Conservation (phyloP, 2,888 invertebrate species). For the Adelphocoris suturalis region DNA sequence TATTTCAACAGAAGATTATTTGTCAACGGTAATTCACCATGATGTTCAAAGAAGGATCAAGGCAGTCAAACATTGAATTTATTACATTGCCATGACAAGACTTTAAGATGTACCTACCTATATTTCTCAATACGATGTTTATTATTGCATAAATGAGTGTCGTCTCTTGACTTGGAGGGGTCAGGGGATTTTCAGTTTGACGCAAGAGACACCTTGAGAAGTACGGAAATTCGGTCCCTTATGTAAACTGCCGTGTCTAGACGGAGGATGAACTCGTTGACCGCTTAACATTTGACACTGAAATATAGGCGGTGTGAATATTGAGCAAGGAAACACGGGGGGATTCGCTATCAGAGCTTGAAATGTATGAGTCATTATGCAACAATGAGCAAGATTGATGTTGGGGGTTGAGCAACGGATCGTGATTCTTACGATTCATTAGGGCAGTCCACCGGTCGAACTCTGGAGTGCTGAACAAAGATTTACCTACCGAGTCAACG, state of each 20-base stretch:
- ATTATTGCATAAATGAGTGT: constrained; percentile 2
- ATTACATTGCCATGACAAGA: constrained; percentile 6
- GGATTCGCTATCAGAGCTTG: constrained; percentile 18
- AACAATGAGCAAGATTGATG: constrained; percentile 36
- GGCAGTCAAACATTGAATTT: constrained; percentile 2
- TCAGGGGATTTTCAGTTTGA: not conserved
- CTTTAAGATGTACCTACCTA: not conserved
- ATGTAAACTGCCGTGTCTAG: not conserved
- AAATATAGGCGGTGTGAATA: not conserved
- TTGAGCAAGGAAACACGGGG: not conserved
- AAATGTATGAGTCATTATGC: constrained; percentile 13
- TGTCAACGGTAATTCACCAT: not conserved
- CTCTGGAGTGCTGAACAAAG: not conserved
- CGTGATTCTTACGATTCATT: not conserved
- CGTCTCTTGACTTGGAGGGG: not conserved
- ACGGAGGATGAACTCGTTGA: constrained; percentile 10
- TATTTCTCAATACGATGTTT: constrained; percentile 18
- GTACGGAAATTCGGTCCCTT: constrained; percentile 25
- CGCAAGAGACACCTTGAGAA: constrained; percentile 36
- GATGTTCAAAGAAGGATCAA: not conserved
- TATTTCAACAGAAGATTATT: no score
- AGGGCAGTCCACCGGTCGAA: constrained; percentile 5
- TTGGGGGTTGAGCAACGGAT: not conserved
- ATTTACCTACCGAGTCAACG: not conserved
- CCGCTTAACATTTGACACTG: constrained; percentile 37